Base-by-base conservation (phyloP, 1,140 invertebrate genomes). In the Hycleus phaleratus region DNA sequence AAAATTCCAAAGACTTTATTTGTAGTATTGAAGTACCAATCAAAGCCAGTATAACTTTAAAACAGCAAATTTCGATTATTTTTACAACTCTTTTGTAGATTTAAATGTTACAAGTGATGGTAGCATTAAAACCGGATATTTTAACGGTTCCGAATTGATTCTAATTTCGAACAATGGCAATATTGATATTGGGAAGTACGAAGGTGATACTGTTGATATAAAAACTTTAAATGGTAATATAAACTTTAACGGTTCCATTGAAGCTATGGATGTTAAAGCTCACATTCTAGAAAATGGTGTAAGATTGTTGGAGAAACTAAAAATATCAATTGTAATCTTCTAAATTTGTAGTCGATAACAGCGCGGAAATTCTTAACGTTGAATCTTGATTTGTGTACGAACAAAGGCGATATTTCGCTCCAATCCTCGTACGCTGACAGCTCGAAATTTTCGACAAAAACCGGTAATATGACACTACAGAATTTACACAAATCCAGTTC, bases 41-140 rank as follows among this genome's bases (percentile, higher is more conserved):
- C 2, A 69, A 69, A 64, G 65, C 68, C n/a, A 68, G 68, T 69
- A 51, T 24, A 57, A 58, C 46, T 54, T 50, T 24, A 40, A 49
- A 46, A 25, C 26, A 32, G 4, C n/a, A 10, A n/a, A 9, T 45
- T 38, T 26, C 1, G 0, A 26, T 38, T 46, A 42, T 11, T n/a
- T 32, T 51, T 57, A 12, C 44, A 11, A 26, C 24, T 9, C 26
- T 66, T 8, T 64, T 63, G 11, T 26, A 69, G 68, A 68, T 62
- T 57, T 69, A 18, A 32, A 64, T 52, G 49, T 68, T n/a, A 51
- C 51, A 42, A 50, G 62, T 8, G 39, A 51, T 26, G 58, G 56
- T 48, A 53, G 62, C 50, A 61, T 68, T 12, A 45, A 45, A 38
- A 32, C 62, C 18, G 67, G 67, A 2, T 61, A 38, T 44, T 66